These are phyloP conservation scores for Acipenser ruthenus DNA, from an alignment of 2,797 vertebrate species.

Conservation along the genomic window DNA sequence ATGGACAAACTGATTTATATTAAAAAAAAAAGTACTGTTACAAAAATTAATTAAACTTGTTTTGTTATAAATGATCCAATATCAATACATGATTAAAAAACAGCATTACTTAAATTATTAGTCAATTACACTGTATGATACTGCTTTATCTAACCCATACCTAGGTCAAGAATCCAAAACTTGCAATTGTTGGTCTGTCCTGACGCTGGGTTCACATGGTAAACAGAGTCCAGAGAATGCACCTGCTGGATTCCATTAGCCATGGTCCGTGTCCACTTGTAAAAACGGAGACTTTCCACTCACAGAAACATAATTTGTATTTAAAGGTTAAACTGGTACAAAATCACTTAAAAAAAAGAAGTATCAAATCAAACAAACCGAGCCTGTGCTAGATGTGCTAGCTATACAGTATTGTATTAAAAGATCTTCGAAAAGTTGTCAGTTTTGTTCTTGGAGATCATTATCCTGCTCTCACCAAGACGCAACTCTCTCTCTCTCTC, in stretches of 20 bases:
- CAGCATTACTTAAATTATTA: neutral
- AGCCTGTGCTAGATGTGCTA: too few species aligned
- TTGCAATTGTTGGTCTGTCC: constrained; percentile 56
- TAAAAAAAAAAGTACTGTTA: too few species aligned
- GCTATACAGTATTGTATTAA: too few species aligned
- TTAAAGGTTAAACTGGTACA: too few species aligned
- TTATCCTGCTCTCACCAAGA: constrained; percentile 1
- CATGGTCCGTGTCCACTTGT: constrained; percentile 31
- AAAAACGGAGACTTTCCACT: neutral
- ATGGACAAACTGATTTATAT: neutral
- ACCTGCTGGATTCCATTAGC: constrained; percentile 54
- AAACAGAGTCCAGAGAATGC: constrained; percentile 49
- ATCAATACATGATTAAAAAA: neutral
- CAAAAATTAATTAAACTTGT: neutral
- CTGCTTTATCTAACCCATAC: constrained; percentile 34
- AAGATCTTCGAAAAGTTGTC: constrained; percentile 22
- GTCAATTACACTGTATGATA: neutral
- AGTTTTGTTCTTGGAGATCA: constrained; percentile 39
- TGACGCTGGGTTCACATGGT: constrained; percentile 48
- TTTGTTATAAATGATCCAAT: neutral
- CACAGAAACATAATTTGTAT: too few species aligned
- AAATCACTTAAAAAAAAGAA: too few species aligned
- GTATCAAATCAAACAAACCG: too few species aligned
- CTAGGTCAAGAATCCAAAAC: constrained; percentile 67
- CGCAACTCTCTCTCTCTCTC: constrained; percentile 9